Evolutionary conservation across 1,140 invertebrate species (phyloP).

Genomic region (Ostrea denselamellosa): DNA sequence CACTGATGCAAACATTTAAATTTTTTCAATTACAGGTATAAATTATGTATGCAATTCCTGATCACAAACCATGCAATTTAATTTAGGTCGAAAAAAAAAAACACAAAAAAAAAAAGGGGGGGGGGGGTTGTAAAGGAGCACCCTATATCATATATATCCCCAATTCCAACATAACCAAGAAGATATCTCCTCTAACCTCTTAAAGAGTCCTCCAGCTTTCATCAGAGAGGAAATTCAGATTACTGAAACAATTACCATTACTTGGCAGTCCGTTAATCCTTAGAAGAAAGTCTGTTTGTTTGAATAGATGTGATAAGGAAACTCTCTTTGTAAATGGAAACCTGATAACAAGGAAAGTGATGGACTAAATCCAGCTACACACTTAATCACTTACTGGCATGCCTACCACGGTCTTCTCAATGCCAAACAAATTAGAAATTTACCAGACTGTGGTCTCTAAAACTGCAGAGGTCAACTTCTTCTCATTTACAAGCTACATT

Average conservation of each 20-base stretch:
- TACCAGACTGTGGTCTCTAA: not conserved
- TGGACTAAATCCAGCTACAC: conserved; percentile 30
- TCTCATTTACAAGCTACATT: not conserved
- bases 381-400: conserved; percentile 21
- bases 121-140: too few relatives aligned
- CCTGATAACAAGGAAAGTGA: not conserved
- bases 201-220: not conserved
- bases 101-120: too few relatives aligned
- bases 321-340: not conserved
- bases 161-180: too few relatives aligned
- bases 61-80: too few relatives aligned
- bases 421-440: conserved; percentile 6
- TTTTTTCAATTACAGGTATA: too few relatives aligned
- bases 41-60: too few relatives aligned
- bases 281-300: conserved; percentile 14
- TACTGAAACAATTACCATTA: not conserved
- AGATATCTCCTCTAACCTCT: not conserved
- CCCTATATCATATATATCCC: too few relatives aligned
- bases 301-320: conserved; percentile 24
- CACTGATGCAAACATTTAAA: too few relatives aligned
- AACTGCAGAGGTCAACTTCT: not conserved
- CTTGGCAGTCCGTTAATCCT: not conserved
- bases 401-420: not conserved
- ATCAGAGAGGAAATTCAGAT: conserved; percentile 13
- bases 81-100: too few relatives aligned